Base-by-base conservation (phyloP, 1,140 invertebrate species). In the Lordiphosa stackelbergi region DNA sequence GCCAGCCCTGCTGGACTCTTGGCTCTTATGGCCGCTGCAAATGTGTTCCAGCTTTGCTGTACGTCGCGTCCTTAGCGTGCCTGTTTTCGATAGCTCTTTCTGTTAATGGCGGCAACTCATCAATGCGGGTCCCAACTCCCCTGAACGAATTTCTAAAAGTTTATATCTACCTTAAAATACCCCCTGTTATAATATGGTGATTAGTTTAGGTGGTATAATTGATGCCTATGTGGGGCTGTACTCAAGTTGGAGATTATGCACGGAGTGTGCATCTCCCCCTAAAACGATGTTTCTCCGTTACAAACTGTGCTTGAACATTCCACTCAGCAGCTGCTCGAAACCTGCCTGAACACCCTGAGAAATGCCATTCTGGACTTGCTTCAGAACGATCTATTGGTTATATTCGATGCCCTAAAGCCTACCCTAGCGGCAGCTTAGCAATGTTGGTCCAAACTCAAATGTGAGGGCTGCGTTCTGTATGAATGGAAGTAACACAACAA, bases 11-110 rank as follows among this genome's bases (percentile, higher is more conserved):
- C 16, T 86, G 45, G 72, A 87, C 41, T 61, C 45, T 0, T 87
- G 85, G 85, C 58, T 87, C 0, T 13, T 85, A 4, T 87, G 85
- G 85, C 85, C 85, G 0, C 43, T 87, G 1, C 77, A 84, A 2
- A 65, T 65, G 0, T 54, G 61, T n/a, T 62, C 62, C n/a, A 69
- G 69, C 5, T 86, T 86, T 56, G 79, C 84, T 0, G 75, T 69
- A 0, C 55, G 68, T 2, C 63, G 72, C 3, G 35, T 60, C 0
- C 62, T 47, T 46, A 69, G 62, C 42, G 51, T 41, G 12, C n/a
- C n/a, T n/a, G n/a, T n/a, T n/a, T 86, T 86, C 5, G 85, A 86
- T 48, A 35, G 49, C 2, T 22, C 43, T 7, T 85, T 86, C 38
- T 78, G 66, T 41, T 60, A 74, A 6, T 86, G 85, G 85, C 69